Base-by-base conservation (phyloP, 2,797 vertebrate genomes). In the Oryzias dopingdopingensis region DNA sequence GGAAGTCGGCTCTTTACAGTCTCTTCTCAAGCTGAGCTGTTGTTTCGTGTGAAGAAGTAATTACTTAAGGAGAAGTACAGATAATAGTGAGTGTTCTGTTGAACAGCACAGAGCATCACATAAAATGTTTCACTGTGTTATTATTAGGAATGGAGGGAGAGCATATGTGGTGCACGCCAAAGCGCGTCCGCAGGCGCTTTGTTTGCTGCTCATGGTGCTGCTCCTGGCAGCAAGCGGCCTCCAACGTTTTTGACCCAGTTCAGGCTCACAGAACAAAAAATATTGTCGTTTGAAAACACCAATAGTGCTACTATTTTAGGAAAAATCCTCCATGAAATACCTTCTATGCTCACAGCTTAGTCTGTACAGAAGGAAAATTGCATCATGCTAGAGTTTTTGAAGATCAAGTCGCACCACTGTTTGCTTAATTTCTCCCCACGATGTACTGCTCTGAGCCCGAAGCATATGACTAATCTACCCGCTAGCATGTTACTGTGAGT, bases 151-250 rank as follows among this genome's bases (percentile, higher is more conserved):
- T 63, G 48, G 80, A 83, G 56, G 56, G 52, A 18, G 43, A 82
- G 74, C 77, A 79, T 82, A 74, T 77, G 77, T 82, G 82, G 69
- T 76, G 80, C 74, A 76, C 78, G 77, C 71, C 79, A 78, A 62
- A 44, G 59, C 43, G 42, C 42, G 57, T 72, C 67, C 46, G 58
- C 65, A 51, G 73, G 74, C 73, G 72, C 48, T 63, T 29, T 37
- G 65, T 63, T 52, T 10, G 46, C 64, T 44, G 58, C 68, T 57
- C 42, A 61, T 54, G 75, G 69, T 43, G 76, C 70, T 50, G 66
- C 62, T 65, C 16, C 61, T 82, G 76, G 80, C 76, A 80, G 76
- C 74, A 61, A 53, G 60, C 50, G 24, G 53, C 52, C 65, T 67
- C 56, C 57, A 40, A 53, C 72, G 81, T 83, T 79, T 70, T 74